Percentiles rank a stretch among this genome's conserved stretches.
Conservation (phyloP, 2,888 invertebrate genomes). For the Dilophus febrilis region DNA sequence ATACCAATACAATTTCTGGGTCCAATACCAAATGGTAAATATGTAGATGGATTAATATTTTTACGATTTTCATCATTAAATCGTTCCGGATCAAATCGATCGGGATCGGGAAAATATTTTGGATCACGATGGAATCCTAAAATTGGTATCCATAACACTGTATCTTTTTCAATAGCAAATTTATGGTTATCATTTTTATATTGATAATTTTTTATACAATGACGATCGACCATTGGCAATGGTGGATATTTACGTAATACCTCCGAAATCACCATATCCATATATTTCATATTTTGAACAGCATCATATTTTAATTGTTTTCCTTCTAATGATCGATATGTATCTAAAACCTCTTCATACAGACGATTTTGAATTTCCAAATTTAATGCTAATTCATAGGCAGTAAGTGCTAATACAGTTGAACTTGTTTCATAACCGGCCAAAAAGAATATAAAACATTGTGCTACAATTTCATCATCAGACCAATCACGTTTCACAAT, state of each 20-base stretch:
- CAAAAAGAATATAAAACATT: constrained; percentile 28
- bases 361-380: constrained; percentile 34
- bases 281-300: constrained; percentile 36
- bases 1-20: constrained; percentile 8
- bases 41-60: constrained; percentile 7
- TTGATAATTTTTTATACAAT: not conserved
- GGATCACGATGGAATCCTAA: not conserved
- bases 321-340: constrained; percentile 20
- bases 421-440: constrained; percentile 33
- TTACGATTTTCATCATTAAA: constrained; percentile 13
- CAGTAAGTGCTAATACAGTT: constrained; percentile 28
- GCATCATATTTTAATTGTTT: constrained; percentile 34
- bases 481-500: constrained; percentile 13
- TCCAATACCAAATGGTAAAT: constrained; percentile 10
- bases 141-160: not conserved
- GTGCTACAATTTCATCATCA: constrained; percentile 13
- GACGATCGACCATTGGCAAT: constrained; percentile 1
- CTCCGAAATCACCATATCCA: constrained; percentile 34
- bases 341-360: constrained; percentile 32
- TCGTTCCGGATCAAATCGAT: constrained; percentile 21
- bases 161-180: not conserved
- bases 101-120: not conserved
- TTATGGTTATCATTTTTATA: not conserved
- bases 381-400: constrained; percentile 34
- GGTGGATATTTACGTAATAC: constrained; percentile 4